Base-by-base conservation (phyloP, 2,113 vertebrate species). In the Tretioscincus oriximinensis region DNA sequence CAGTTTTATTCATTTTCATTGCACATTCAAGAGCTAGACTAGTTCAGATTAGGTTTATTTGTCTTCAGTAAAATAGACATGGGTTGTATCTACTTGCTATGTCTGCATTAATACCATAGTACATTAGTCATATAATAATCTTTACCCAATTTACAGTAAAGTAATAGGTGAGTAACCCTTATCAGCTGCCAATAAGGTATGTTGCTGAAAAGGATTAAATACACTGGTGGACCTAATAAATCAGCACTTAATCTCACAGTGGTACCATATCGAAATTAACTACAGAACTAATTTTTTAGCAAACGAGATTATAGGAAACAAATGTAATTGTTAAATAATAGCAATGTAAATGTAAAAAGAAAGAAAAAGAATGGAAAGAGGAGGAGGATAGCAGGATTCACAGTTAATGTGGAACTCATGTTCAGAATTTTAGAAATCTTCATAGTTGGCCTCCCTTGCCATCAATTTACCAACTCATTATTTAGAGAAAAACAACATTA, bases 371-470 rank as follows among this genome's bases (percentile, higher is more conserved):
- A 58, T 12, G 14, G 9, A 8, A 51, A 11, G 49, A 51, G 9
- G 49, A 51, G 9, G 49, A 51, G 9, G 49, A 41, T 41, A 41
- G 35, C 35, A 41, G 58, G 58, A 45, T 78, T 28, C 20, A 70
- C 28, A 9, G 9, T 31, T 7, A 28, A 67, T 31, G 31, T 82
- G 60, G 83, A 87, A 31, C 76, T 85, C 54, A 79, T 63, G 86
- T 79, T 81, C 22, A 81, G 80, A 77, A 20, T 9, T 65, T 49
- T 73, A 18, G 1, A 63, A 41, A 63, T 29, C 51, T 49, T 22
- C 74, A 12, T 73, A 35, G 14, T 10, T 26, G 85, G 81, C 9
- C 66, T 82, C 14, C 60, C n/a, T 26, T 73, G 22, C 21, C 24
- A 18, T 16, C 76, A 28, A 22, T 64, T 66, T 67, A 76, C 70